Base-by-base conservation (phyloP, 2,797 vertebrate genomes). In the Craterocephalus amniculus region DNA sequence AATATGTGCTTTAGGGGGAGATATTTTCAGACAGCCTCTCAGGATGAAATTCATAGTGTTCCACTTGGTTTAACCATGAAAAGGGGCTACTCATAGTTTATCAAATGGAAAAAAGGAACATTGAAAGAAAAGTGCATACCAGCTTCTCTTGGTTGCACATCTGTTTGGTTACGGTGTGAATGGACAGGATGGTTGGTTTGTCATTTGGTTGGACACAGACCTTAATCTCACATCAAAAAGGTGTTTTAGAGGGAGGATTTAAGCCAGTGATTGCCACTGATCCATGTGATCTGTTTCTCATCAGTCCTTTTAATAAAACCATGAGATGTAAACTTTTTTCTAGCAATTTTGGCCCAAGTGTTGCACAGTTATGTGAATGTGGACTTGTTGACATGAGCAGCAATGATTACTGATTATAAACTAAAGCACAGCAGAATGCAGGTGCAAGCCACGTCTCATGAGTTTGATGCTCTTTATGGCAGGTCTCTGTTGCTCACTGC, bases 401-500 rank as follows among this genome's bases (percentile, higher is more conserved):
- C 66, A 57, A 65, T 70, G 43, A 81, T 73, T 70, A 76, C 43
- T 67, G 76, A 65, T 57, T 52, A 35, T 43, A 72, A 74, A 83
- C 70, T 67, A 76, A 85, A 88, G 71, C 73, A 65, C 78, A 83
- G 75, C 77, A 74, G 68, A 84, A 65, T 77, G 58, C 66, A 82
- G 78, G 83, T 88, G 67, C 59, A 77, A 79, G 83, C 67, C 67
- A 65, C 70, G 83, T 87, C 88, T 91, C 88, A 67, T 74, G 84
- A 87, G 88, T 88, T 90, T 81, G 87, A 35, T 84, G 80, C 72
- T 87, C 79, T 87, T 87, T 82, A 92, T 90, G 86, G 87, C 76
- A 79, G 79, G 72, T 87, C 85, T 89, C 78, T 43, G 75, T 88
- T 88, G 82, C 83, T 89, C 89, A 84, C 85, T 58, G 51, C 81